A percentile compares a stretch with the other conserved stretches of the same genome.
These are phyloP conservation scores for Pseudomyrmex cubaensis DNA, from an alignment of 1,140 invertebrate genomes.

Conservation along the genomic window DNA sequence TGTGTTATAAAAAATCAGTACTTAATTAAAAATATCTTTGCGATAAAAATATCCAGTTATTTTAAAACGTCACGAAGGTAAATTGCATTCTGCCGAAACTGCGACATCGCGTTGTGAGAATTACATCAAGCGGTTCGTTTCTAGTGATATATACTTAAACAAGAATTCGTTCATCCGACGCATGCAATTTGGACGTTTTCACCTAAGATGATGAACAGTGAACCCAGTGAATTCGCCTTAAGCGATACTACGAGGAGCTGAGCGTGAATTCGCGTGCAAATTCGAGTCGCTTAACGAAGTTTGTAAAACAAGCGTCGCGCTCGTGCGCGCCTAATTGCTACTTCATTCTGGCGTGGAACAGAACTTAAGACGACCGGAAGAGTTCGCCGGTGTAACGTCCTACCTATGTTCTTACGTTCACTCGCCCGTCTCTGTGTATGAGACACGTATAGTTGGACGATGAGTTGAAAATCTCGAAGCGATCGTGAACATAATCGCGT, in stretches of 20 bases:
- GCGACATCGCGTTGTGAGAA: background rate
- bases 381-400: background rate
- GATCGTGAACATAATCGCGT: conserved; percentile 13
- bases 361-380: conserved; percentile 31
- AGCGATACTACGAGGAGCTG: conserved; percentile 47
- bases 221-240: conserved; percentile 33
- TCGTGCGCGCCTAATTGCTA: conserved; percentile 65
- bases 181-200: conserved; percentile 23
- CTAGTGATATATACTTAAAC: background rate
- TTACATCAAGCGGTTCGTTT: conserved; percentile 1
- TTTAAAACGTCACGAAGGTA: background rate
- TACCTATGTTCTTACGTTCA: background rate
- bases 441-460: conserved; percentile 28
- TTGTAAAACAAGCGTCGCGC: conserved; percentile 69
- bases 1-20: background rate
- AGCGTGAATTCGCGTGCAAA: conserved; percentile 55
- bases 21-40: conserved; percentile 11
- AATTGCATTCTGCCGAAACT: conserved; percentile 1
- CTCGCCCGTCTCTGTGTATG: background rate
- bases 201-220: conserved; percentile 19
- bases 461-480: conserved; percentile 29
- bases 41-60: background rate
- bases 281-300: conserved; percentile 65
- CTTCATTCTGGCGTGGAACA: conserved; percentile 60
- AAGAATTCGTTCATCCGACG: background rate